Conservation (phyloP, 1,140 invertebrate genomes). For the Drosophila equinoxialis region DNA sequence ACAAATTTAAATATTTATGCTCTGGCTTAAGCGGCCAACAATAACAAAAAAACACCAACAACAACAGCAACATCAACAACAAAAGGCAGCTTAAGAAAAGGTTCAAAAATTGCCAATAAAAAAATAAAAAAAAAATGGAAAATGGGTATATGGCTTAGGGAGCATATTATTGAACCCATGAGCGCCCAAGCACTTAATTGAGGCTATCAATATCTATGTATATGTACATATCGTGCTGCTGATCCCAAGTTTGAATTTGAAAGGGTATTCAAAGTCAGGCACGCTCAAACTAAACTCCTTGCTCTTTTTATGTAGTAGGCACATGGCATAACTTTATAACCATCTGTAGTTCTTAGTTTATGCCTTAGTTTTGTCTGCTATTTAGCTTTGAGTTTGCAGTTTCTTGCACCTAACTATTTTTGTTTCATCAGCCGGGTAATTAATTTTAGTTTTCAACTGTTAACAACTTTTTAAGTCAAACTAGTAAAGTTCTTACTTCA, state of each 20-base stretch:
- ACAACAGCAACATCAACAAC: conserved; percentile 17
- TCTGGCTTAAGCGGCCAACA: conserved; percentile 58
- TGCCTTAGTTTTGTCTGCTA: not conserved
- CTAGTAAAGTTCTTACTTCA: not conserved
- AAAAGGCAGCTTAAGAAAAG: conserved; percentile 45
- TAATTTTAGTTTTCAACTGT: conserved; percentile 42
- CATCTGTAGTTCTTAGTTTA: conserved; percentile 6
- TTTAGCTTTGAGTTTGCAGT: conserved; percentile 18
- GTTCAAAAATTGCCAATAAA: conserved; percentile 70
- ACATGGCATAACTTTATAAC: too few relatives aligned
- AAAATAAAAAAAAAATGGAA: conserved; percentile 36
- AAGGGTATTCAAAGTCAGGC: too few relatives aligned
- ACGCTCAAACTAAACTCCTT: too few relatives aligned
- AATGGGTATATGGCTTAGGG: conserved; percentile 6
- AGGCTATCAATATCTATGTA: conserved; percentile 65
- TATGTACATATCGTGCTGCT: conserved; percentile 1
- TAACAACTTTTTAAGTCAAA: conserved; percentile 22
- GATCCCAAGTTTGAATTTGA: too few relatives aligned
- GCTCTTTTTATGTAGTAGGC: too few relatives aligned
- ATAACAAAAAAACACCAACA: conserved; percentile 25
- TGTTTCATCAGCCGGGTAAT: conserved; percentile 50
- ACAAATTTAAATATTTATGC: conserved; percentile 79
- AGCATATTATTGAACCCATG: conserved; percentile 57
- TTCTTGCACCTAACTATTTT: conserved; percentile 32
- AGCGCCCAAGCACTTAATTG: conserved; percentile 77